These are phyloP conservation scores for Edolisoma coerulescens DNA, from an alignment of 2,113 vertebrate genomes.

Conservation along the genomic window DNA sequence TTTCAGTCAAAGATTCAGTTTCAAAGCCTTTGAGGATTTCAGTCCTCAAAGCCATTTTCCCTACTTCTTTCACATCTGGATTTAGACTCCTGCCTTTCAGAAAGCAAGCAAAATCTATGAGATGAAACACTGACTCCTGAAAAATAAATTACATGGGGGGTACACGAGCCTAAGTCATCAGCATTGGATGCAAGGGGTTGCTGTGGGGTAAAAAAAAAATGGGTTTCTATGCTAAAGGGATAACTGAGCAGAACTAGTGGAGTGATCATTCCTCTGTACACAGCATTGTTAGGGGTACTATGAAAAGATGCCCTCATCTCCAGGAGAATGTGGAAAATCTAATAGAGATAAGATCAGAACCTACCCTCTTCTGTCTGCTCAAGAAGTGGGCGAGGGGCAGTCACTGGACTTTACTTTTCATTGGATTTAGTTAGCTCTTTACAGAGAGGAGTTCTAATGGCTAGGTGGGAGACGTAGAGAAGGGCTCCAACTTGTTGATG, in stretches of 20 bases:
- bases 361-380: not conserved
- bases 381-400: not conserved
- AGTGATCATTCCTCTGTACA: not conserved
- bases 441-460: not conserved
- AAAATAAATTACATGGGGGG: not conserved
- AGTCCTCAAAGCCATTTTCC: not conserved
- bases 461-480: not conserved
- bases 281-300: not conserved
- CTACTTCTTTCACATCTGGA: not conserved
- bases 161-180: not conserved
- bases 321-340: not conserved
- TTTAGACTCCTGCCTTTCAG: not conserved
- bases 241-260: not conserved
- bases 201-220: not conserved
- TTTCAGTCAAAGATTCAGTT: not conserved
- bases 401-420: not conserved
- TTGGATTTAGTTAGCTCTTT: not conserved
- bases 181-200: not conserved
- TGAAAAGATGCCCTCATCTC: not conserved
- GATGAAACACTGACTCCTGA: not conserved
- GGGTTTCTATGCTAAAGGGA: not conserved
- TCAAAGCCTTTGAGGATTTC: not conserved
- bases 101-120: not conserved
- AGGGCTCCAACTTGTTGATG: not conserved
- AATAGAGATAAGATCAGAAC: not conserved